Base-by-base conservation (phyloP, 1,140 invertebrate species). In the Eurosta solidaginis region DNA sequence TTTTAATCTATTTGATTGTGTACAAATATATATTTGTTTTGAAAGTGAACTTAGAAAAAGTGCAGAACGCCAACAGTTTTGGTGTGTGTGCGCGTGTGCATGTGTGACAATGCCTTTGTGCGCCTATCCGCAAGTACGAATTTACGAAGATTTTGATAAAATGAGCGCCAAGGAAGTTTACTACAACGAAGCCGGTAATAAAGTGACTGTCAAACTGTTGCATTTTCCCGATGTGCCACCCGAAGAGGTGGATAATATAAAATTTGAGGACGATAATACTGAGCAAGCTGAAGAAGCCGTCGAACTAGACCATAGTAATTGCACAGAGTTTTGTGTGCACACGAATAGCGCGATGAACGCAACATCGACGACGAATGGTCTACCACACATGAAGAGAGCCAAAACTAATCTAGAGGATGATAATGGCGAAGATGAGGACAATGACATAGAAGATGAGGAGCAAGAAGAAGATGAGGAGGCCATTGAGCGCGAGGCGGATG, bases 91-190 rank as follows among this genome's bases (percentile, higher is more conserved):
- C 27, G 73, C 25, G 25, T 17, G 73, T 47, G 44, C 17, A 45
- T 27, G 27, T 74, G 74, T 76, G 78, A 79, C 77, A 77, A 80
- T 80, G 79, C 78, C 79, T 76, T 50, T 80, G 20, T 80, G 79
- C 47, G 79, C 79, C 2, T 80, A 74, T 77, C 76, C 76, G 52
- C 85, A 87, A 80, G 86, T 88, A 3, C 81, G 86, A 27, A 88
- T 88, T 73, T 88, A 85, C 81, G 85, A 88, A 81, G 87, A 88
- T 78, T 88, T 88, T 73, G 87, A 88, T 81, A 88, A 87, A 80
- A 88, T 88, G 85, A 88, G 86, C 76, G 87, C 87, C 81, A 87
- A 88, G 80, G 87, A 88, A 80, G 85, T 88, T 0, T 86, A 86
- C 73, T 88, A 85, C 77, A 85, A 85, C 22, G 87, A 87, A 79